A percentile compares a stretch with the other conserved stretches of the same genome.
These are phyloP conservation scores for Alouatta palliata DNA, from an alignment of 2,113 vertebrate genomes.

Conservation along the genomic window DNA sequence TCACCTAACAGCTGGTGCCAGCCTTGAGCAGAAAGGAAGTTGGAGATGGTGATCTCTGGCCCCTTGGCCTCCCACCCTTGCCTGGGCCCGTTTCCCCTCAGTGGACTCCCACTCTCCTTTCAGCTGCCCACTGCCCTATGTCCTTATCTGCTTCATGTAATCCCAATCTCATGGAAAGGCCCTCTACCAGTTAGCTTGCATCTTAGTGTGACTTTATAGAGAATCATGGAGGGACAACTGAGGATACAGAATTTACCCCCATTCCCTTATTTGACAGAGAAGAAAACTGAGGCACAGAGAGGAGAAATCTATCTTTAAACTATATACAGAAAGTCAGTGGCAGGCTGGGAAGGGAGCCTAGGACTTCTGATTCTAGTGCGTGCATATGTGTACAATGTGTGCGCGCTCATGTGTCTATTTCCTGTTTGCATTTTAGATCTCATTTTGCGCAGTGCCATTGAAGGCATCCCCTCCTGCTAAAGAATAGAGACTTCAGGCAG, in stretches of 20 bases:
- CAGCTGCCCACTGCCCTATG: neutral
- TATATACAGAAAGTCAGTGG: neutral
- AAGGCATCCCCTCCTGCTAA: neutral
- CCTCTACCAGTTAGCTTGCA: neutral
- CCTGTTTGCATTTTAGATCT: neutral
- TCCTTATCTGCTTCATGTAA: neutral
- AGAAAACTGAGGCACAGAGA: neutral
- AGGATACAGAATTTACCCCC: neutral
- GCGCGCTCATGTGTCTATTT: neutral
- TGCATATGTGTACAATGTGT: neutral
- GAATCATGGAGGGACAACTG: neutral
- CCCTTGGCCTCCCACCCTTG: neutral
- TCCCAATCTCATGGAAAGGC: neutral
- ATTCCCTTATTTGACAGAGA: neutral
- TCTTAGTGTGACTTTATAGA: neutral
- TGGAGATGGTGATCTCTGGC: neutral
- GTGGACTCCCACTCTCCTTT: neutral
- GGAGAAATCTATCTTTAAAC: no score
- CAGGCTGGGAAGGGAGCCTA: neutral
- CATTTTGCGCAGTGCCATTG: neutral
- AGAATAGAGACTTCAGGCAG: neutral
- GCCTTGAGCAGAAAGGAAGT: neutral
- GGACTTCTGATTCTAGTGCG: neutral
- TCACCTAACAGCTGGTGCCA: neutral
- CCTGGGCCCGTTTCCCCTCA: neutral